A percentile compares a stretch with the other conserved stretches of the same genome.
Evolutionary conservation across 92 coral and sea anemone genomes (phyloP).

Genomic region (Phenganax marumi): DNA sequence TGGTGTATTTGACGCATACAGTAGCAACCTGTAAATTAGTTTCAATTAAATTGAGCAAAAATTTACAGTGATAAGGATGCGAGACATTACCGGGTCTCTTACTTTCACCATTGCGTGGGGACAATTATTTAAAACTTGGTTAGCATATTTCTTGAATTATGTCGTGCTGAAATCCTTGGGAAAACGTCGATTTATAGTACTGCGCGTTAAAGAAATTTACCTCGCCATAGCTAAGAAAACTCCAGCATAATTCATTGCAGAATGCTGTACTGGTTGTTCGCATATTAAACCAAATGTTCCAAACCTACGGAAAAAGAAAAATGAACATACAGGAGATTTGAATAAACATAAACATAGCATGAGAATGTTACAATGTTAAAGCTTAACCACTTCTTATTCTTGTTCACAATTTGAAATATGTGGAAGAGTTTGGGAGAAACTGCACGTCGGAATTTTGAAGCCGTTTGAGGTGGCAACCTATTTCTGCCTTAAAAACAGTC

Average conservation of each 20-base stretch:
- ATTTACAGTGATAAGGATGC: too few relatives aligned
- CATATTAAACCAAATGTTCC: constrained; percentile 38
- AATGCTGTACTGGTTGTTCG: constrained; percentile 20
- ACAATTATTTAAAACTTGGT: too few relatives aligned
- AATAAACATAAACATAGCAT: neutral
- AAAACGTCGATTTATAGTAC: neutral
- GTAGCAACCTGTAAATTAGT: too few relatives aligned
- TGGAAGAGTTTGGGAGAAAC: too few relatives aligned
- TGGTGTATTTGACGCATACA: too few relatives aligned
- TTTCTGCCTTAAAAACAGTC: too few relatives aligned
- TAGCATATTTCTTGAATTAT: neutral
- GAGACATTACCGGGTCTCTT: too few relatives aligned
- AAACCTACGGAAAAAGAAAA: constrained; percentile 2
- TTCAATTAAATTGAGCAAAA: too few relatives aligned
- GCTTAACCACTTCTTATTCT: neutral
- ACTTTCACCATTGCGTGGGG: too few relatives aligned
- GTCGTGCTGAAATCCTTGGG: neutral
- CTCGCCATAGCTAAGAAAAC: constrained; percentile 22
- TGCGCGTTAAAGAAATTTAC: neutral
- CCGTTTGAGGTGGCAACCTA: too few relatives aligned
- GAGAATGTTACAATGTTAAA: neutral
- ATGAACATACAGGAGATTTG: neutral
- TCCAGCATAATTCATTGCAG: constrained; percentile 27
- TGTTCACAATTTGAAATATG: neutral
- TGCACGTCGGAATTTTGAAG: too few relatives aligned